A percentile compares a stretch with the other conserved stretches of the same genome.
Conservation (phyloP, 2,888 invertebrate genomes). For the Tortrix viridana region DNA sequence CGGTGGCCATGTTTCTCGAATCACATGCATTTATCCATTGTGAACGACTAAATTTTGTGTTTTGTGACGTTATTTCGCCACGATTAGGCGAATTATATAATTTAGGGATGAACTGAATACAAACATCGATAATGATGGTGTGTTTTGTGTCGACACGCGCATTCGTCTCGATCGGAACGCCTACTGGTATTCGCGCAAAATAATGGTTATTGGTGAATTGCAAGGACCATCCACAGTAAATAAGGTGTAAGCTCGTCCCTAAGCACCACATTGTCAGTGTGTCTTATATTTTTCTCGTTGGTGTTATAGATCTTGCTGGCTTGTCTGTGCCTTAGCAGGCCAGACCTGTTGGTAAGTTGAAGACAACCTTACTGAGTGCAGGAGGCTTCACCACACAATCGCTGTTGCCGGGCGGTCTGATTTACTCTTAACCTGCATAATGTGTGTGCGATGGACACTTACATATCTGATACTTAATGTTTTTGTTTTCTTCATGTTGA, state of each 20-base stretch:
- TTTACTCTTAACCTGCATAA: slow-evolving; percentile 78
- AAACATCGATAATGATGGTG: slow-evolving; percentile 58
- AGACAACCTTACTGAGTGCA: slow-evolving; percentile 68
- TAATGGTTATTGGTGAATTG: slow-evolving; percentile 76
- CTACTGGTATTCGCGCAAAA: slow-evolving; percentile 79
- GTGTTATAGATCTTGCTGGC: slow-evolving; percentile 90
- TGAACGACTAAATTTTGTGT: slow-evolving; percentile 66
- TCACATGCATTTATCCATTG: slow-evolving; percentile 77
- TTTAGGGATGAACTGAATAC: slow-evolving; percentile 60
- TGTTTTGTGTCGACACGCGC: slow-evolving; percentile 62
- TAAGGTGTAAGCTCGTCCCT: slow-evolving; percentile 70
- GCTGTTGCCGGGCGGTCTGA: slow-evolving; percentile 75
- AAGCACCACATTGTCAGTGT: slow-evolving; percentile 77
- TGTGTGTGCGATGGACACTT: slow-evolving; percentile 80
- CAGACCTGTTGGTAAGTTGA: slow-evolving; percentile 89
- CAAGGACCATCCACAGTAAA: slow-evolving; percentile 80
- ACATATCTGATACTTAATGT: slow-evolving; percentile 50
- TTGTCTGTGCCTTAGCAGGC: slow-evolving; percentile 90
- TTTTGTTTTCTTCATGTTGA: slow-evolving; percentile 75
- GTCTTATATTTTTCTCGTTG: slow-evolving; percentile 80
- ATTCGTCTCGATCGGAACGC: slow-evolving; percentile 57
- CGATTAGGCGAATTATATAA: slow-evolving; percentile 74
- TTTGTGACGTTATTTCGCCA: slow-evolving; percentile 64
- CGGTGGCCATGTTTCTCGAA: slow-evolving; percentile 82
- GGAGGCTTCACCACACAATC: slow-evolving; percentile 73